Base-by-base conservation (phyloP, 2,797 vertebrate genomes). In the Tachyglossus aculeatus region DNA sequence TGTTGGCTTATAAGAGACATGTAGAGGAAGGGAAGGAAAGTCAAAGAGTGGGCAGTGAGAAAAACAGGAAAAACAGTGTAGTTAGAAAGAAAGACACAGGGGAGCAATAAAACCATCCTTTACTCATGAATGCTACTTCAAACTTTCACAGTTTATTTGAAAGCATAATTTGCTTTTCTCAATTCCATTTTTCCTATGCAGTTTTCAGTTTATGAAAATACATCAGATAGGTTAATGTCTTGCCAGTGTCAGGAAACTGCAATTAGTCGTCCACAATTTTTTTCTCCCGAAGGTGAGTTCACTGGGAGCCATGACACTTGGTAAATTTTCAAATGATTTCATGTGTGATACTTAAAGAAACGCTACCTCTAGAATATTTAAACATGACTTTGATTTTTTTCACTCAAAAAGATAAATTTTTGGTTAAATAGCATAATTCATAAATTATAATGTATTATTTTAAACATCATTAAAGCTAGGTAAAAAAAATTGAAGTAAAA, bases 281-380 rank as follows among this genome's bases (percentile, higher is more conserved):
- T 74, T 68, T 84, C 66, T 58, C 43, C 57, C 52, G 34, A 77
- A 47, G 62, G 70, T 66, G 70, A 77, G 73, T 7, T 16, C 54
- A 58, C 51, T 69, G 52, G 62, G 19, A 34, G 6, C 18, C 60
- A 14, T 10, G 22, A 34, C 40, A 71, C 61, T 32, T 67, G 61
- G 47, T 54, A 6, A 14, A 36, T 50, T 69, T 61, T 9, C 39
- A 61, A 63, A 58, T 65, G n/a, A n/a, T 70, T 73, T 61, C 50
- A 36, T 50, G 65, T 77, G 67, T 79, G 43, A 71, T 67, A 48
- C 67, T 69, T 27, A 4, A 59, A 31, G 64, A 57, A 43, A 7
- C 13, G 2, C 9, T 44, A 10, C 37, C 24, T 44, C 19, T 29
- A 74, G 47, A 53, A 63, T 47, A 48, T 5, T n/a, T 39, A 37